Percentiles rank a stretch among this genome's conserved stretches.
Evolutionary conservation across 2,797 vertebrate genomes (phyloP).

Genomic region (Notamacropus eugenii): DNA sequence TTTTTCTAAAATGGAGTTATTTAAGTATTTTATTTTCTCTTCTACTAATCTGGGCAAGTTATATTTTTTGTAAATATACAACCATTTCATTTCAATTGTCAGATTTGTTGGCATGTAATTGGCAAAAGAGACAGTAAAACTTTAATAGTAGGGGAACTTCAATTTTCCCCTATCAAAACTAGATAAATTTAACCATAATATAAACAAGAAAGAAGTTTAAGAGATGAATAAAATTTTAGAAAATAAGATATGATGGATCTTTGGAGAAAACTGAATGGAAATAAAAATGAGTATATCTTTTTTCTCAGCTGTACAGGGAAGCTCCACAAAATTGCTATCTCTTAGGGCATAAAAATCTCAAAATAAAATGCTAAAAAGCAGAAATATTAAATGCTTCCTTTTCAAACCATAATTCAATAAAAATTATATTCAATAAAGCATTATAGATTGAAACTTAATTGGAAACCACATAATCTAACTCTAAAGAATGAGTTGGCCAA

Average conservation of each 20-base stretch:
- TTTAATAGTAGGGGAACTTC: not conserved
- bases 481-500: not conserved
- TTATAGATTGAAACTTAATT: not conserved
- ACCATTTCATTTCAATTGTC: not conserved
- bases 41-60: not conserved
- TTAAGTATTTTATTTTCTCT: not conserved
- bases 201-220: not conserved
- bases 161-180: not conserved
- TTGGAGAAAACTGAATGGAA: not conserved
- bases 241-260: not conserved
- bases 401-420: no score
- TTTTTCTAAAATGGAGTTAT: not conserved
- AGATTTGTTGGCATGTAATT: not conserved
- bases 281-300: not conserved
- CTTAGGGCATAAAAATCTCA: no score
- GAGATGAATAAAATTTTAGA: not conserved
- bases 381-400: not conserved
- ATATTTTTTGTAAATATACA: not conserved
- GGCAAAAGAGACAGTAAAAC: not conserved
- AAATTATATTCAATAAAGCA: no score
- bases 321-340: no score
- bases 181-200: not conserved
- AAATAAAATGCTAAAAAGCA: no score
- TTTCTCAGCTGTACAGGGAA: no score
- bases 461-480: not conserved